Conservation (phyloP, 2,888 invertebrate species). For the Drosophila meridiana region DNA sequence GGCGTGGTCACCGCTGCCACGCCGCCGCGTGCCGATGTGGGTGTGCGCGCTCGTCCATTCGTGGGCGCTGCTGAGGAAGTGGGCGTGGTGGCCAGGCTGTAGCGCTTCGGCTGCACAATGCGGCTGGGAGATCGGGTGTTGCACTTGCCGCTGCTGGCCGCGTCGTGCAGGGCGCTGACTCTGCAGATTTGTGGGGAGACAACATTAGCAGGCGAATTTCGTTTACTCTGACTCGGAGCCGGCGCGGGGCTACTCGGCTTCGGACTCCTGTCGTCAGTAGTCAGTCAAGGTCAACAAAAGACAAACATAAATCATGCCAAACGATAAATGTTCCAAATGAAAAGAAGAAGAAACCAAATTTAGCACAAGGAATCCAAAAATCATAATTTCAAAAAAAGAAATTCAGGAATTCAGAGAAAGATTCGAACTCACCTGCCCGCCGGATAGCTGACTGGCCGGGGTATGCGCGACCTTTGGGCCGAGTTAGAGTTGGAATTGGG, state of each 20-base stretch:
- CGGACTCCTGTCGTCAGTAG: conserved; percentile 56
- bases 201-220: conserved; percentile 61
- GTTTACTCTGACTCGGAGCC: conserved; percentile 55
- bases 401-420: not conserved
- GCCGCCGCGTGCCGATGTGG: conserved; percentile 74
- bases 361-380: conserved; percentile 22
- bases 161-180: conserved; percentile 77
- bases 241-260: conserved; percentile 55
- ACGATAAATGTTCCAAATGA: conserved; percentile 39
- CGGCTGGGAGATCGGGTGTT: conserved; percentile 84
- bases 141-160: conserved; percentile 61
- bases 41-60: conserved; percentile 78
- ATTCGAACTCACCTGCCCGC: conserved; percentile 83
- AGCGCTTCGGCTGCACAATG: conserved; percentile 84
- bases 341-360: conserved; percentile 43
- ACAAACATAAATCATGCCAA: conserved; percentile 47
- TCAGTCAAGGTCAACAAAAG: conserved; percentile 5
- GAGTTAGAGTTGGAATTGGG: conserved; percentile 65
- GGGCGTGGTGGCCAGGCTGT: conserved; percentile 74
- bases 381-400: not conserved
- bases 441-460: conserved; percentile 85
- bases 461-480: conserved; percentile 84
- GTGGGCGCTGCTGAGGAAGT: conserved; percentile 62
- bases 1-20: conserved; percentile 73
- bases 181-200: conserved; percentile 81